Evolutionary conservation across 2,113 vertebrate genomes (phyloP).

Genomic region (Heteronetta atricapilla): DNA sequence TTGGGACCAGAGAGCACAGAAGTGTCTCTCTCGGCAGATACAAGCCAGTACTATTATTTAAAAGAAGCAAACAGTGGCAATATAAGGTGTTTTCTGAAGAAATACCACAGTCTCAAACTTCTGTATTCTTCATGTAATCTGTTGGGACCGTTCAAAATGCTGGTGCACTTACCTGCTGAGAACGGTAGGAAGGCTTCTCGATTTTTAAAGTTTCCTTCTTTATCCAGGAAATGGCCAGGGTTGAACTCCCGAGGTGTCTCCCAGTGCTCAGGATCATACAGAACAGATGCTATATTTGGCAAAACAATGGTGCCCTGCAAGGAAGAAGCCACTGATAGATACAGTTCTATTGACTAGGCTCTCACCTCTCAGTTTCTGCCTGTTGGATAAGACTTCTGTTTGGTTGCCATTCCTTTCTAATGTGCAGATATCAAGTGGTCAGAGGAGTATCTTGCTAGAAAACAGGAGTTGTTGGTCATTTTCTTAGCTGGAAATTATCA

Average conservation of each 20-base stretch:
- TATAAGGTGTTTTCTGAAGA: neutral
- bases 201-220: constrained; percentile 63
- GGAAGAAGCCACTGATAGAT: neutral
- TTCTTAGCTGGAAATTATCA: neutral
- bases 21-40: neutral
- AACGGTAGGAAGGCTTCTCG: constrained; percentile 75
- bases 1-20: neutral
- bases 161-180: constrained; percentile 58
- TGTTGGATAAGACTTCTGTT: neutral
- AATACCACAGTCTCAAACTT: neutral
- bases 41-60: neutral
- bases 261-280: constrained; percentile 69
- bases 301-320: constrained; percentile 65
- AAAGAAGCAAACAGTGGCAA: neutral
- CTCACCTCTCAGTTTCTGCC: neutral
- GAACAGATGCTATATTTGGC: constrained; percentile 64
- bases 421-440: neutral
- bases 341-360: neutral
- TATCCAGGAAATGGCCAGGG: constrained; percentile 70
- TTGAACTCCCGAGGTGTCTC: constrained; percentile 68
- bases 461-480: neutral
- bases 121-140: neutral
- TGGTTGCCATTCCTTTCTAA: neutral
- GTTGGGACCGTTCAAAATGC: neutral
- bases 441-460: neutral